Percentiles rank a stretch among this genome's conserved stretches.
Evolutionary conservation across 2,797 vertebrate genomes (phyloP).

Genomic region (Mus minutoides): DNA sequence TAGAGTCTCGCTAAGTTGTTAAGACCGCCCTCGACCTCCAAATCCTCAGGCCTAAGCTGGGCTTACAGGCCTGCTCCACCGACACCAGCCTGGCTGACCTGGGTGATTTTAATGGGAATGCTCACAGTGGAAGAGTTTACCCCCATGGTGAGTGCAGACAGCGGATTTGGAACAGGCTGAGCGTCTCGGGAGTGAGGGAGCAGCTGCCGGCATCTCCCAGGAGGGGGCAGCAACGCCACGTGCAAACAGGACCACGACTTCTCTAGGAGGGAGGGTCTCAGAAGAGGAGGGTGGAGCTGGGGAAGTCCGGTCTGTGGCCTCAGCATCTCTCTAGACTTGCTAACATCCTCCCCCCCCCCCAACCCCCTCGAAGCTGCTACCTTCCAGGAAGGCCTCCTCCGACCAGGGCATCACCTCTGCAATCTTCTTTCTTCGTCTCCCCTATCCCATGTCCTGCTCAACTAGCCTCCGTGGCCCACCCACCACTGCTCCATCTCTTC

Average conservation of each 20-base stretch:
- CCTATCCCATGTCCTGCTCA: too few species aligned
- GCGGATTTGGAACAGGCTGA: rapidly evolving
- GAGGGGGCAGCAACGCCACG: conserved; percentile 77
- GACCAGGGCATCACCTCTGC: background rate
- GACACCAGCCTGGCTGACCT: background rate
- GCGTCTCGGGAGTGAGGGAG: rapidly evolving
- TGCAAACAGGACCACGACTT: rapidly evolving
- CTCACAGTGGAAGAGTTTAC: background rate
- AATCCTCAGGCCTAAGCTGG: background rate
- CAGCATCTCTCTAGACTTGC: too few species aligned
- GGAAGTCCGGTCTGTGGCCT: background rate
- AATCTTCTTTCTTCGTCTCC: too few species aligned
- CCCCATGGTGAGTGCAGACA: background rate
- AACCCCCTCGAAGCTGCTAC: too few species aligned
- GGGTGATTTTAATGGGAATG: background rate
- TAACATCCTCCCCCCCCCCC: background rate
- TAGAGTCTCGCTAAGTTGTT: background rate
- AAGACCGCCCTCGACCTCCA: background rate
- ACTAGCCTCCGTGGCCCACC: background rate
- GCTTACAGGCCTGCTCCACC: background rate
- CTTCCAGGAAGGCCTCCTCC: background rate
- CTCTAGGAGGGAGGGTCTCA: background rate
- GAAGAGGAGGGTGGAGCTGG: background rate
- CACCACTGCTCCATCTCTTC: background rate
- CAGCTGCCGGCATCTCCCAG: conserved; percentile 35